A percentile compares a stretch with the other conserved stretches of the same genome.
phyloP scores from a whole-genome alignment of 2,113 vertebrate genomes.

The Erythrolamprus reginae region DNA sequence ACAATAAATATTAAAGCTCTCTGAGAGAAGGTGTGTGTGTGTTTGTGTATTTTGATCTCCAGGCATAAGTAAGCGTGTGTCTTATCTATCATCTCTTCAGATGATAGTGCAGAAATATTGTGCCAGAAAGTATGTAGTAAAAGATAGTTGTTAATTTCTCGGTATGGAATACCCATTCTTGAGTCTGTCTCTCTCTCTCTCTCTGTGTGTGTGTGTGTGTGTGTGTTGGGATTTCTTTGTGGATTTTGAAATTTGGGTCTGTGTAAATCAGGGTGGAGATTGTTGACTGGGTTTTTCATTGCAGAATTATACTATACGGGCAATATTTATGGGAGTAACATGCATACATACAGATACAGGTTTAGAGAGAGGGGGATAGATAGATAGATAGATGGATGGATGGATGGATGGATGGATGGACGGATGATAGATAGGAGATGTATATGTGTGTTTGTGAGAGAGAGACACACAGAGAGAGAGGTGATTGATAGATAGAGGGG shows the following conservation, averaged over 20 bases:
- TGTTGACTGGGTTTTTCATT: background rate
- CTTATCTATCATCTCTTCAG: background rate
- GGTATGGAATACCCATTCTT: background rate
- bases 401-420: no score
- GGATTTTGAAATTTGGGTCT: background rate
- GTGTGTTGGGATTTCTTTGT: background rate
- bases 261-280: background rate
- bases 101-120: background rate
- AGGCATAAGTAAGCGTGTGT: background rate
- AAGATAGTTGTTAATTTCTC: background rate
- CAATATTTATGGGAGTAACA: background rate
- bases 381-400: no score
- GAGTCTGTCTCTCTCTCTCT: no score
- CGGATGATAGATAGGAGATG: no score
- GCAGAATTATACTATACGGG: background rate
- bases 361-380: background rate
- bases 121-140: background rate
- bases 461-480: no score
- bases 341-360: background rate
- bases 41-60: background rate
- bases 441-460: no score
- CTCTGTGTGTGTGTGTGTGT: no score
- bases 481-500: no score
- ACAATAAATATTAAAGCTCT: background rate
- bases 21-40: background rate